Base-by-base conservation (phyloP, 2,888 invertebrate genomes). In the Piscicola geometra region DNA sequence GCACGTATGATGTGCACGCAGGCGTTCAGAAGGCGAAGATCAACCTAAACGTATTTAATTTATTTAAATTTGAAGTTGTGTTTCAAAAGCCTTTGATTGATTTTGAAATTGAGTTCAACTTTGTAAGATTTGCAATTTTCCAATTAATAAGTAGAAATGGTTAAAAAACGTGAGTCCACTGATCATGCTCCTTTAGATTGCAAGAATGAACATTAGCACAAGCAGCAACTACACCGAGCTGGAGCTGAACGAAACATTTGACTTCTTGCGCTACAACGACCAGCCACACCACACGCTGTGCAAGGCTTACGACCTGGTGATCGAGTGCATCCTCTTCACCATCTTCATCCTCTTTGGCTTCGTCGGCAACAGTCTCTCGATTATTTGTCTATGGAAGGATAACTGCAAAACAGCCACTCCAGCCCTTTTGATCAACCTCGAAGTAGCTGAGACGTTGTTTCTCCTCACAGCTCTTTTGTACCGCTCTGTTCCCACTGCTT, bases 331-430 rank as follows among this genome's bases (percentile, higher is more conserved):
- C 60, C 9, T 56, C 25, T 15, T 56, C 60, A 56, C 28, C 67
- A 76, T 73, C 28, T 76, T 80, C 15, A 78, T 79, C 66, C 28
- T 78, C 9, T 77, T 80, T 41, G 80, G 80, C 28, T 80, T 80
- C 75, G 60, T 73, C 71, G 80, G 80, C 12, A 80, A 80, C 76
- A 78, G 75, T 18, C 73, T 80, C 28, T 80, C 80, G 9, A 78
- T 80, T 70, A 35, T 80, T 50, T 80, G 80, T 66, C 74, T 80
- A 47, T 71, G 72, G 74, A 74, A 70, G 64, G 80, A 80, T 76
- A 78, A 77, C 36, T 80, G 78, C 35, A 80, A 80, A 52, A 80
- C 80, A 18, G 80, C 80, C 56, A 80, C 80, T 1, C 80, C 80
- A 0, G 79, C 79, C 75, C 77, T 80, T 1, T 75, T 80, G 69